These are phyloP conservation scores for Poliocrania exsul DNA, from an alignment of 2,797 vertebrate genomes.

Conservation along the genomic window DNA sequence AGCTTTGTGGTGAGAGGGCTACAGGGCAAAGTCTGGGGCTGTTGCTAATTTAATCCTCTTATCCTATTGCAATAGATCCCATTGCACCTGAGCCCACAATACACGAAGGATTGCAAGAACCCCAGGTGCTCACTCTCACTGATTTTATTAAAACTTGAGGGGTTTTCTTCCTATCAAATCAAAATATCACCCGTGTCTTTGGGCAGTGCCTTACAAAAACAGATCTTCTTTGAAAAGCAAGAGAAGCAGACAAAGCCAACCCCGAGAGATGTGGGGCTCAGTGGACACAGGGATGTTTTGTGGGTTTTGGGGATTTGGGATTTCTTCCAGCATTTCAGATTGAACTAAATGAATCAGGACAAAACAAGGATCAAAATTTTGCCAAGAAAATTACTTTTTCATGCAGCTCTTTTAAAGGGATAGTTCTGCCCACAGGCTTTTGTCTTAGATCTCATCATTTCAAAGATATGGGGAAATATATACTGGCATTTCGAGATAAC, in stretches of 20 bases:
- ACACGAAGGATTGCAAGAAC: background rate
- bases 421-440: background rate
- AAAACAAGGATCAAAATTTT: background rate
- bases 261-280: background rate
- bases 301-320: fast-evolving
- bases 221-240: background rate
- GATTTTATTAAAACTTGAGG: background rate
- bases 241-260: background rate
- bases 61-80: background rate
- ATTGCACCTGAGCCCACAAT: fast-evolving
- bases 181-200: background rate
- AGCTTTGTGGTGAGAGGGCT: background rate
- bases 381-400: background rate
- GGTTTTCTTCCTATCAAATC: background rate
- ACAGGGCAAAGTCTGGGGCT: background rate
- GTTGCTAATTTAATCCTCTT: background rate
- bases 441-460: background rate
- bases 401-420: background rate
- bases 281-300: background rate
- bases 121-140: background rate
- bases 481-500: background rate
- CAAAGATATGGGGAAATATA: background rate
- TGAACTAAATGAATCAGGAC: background rate
- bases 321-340: background rate
- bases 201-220: background rate